Conservation (phyloP, 30 jellyfish, hydroid and myxozoan species). For the Turritopsis rubra region DNA sequence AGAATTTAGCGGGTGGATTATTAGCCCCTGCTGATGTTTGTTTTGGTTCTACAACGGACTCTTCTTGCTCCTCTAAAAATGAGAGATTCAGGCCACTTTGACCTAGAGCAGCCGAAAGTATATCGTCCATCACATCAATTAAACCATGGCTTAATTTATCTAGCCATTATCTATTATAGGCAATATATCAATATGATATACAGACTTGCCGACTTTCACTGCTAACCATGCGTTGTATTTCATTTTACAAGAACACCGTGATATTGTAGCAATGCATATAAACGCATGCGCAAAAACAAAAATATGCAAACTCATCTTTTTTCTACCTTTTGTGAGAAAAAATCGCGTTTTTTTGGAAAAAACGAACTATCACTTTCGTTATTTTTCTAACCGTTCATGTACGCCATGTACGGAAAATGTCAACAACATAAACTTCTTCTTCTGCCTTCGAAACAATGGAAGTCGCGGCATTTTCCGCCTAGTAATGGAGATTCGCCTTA, state of each 20-base stretch:
- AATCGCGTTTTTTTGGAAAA: too few species aligned
- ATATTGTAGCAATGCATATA: not conserved
- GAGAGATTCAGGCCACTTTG: slow-evolving; percentile 81
- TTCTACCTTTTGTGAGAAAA: not conserved
- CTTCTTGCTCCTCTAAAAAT: slow-evolving; percentile 67
- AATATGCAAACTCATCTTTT: slow-evolving; percentile 10
- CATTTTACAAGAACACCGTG: slow-evolving; percentile 19
- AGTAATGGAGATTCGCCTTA: too few species aligned
- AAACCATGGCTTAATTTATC: not conserved
- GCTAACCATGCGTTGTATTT: slow-evolving; percentile 34
- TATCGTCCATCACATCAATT: slow-evolving; percentile 47
- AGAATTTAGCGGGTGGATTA: not conserved
- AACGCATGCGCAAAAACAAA: slow-evolving; percentile 26
- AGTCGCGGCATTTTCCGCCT: too few species aligned
- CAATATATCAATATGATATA: not conserved
- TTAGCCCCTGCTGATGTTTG: not conserved
- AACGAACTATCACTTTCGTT: too few species aligned
- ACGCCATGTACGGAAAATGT: too few species aligned
- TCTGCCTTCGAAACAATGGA: too few species aligned
- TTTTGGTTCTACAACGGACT: not conserved
- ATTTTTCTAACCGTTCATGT: too few species aligned
- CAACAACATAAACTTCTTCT: too few species aligned
- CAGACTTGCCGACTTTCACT: slow-evolving; percentile 23
- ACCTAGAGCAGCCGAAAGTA: slow-evolving; percentile 96
- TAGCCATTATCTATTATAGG: slow-evolving; percentile 14